Evolutionary conservation across 2,888 invertebrate genomes (phyloP).

Genomic region (Bugula neritina): DNA sequence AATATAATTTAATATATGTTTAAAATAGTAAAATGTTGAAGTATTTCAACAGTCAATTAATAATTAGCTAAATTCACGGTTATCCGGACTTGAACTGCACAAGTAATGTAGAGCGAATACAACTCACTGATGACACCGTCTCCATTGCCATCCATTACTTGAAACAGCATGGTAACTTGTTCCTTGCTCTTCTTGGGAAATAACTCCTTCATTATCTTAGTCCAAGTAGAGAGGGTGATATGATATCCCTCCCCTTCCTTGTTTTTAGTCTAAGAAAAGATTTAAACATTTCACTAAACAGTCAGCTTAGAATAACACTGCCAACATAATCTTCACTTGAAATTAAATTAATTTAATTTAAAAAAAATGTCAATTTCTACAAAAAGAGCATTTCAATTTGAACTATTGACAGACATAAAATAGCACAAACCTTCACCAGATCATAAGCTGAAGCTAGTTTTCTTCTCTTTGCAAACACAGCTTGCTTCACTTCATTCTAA

Average conservation of each 20-base stretch:
- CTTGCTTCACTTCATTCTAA: conserved; percentile 44
- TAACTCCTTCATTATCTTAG: conserved; percentile 45
- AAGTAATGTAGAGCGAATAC: too few species aligned
- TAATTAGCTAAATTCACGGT: too few species aligned
- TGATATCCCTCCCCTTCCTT: conserved; percentile 25
- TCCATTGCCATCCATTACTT: conserved; percentile 50
- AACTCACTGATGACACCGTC: conserved; percentile 40
- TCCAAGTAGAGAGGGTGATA: conserved; percentile 37
- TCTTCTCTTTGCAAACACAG: conserved; percentile 49
- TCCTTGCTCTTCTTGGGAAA: conserved; percentile 40
- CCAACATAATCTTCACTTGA: too few species aligned
- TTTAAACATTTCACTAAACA: not conserved
- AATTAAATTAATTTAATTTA: not conserved
- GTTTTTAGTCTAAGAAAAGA: conserved; percentile 32
- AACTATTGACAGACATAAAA: not conserved
- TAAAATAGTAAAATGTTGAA: too few species aligned
- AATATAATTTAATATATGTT: too few species aligned
- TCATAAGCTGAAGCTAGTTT: conserved; percentile 53
- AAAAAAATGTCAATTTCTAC: not conserved
- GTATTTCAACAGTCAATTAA: too few species aligned
- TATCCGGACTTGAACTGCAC: too few species aligned
- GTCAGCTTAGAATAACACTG: not conserved
- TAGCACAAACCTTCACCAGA: conserved; percentile 38
- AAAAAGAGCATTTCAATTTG: not conserved
- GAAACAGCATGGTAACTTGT: conserved; percentile 50